Conservation (phyloP, 2,797 vertebrate species). For the Phoeniculus purpureus region DNA sequence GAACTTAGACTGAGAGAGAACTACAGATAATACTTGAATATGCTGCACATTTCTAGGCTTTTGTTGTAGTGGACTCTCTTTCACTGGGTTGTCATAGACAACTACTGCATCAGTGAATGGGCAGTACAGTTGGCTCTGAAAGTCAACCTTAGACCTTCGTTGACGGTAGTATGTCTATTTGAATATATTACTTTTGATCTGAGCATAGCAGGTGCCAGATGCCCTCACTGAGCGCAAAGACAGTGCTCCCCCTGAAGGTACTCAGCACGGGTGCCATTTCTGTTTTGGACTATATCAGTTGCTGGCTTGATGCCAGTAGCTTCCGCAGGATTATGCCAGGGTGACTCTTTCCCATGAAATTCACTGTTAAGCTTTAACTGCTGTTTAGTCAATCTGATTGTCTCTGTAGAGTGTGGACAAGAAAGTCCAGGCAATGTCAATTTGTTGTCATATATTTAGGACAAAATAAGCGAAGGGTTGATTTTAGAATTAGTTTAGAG, state of each 20-base stretch:
- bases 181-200: neutral
- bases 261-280: neutral
- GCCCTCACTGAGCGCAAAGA: neutral
- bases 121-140: neutral
- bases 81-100: neutral
- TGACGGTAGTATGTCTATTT: neutral
- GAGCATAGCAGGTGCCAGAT: neutral
- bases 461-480: neutral
- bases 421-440: neutral
- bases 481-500: neutral
- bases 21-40: neutral
- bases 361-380: neutral
- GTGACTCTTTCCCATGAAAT: slow-evolving; percentile 49
- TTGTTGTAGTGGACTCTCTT: neutral
- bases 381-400: neutral
- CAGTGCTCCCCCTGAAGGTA: neutral
- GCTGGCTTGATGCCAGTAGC: neutral
- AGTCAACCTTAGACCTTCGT: neutral
- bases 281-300: neutral
- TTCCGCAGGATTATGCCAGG: slow-evolving; percentile 4
- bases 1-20: neutral
- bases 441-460: neutral
- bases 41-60: neutral
- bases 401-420: neutral
- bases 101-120: neutral